phyloP scores from a whole-genome alignment of 2,113 vertebrate species.

The Ariopsis seemanni region DNA sequence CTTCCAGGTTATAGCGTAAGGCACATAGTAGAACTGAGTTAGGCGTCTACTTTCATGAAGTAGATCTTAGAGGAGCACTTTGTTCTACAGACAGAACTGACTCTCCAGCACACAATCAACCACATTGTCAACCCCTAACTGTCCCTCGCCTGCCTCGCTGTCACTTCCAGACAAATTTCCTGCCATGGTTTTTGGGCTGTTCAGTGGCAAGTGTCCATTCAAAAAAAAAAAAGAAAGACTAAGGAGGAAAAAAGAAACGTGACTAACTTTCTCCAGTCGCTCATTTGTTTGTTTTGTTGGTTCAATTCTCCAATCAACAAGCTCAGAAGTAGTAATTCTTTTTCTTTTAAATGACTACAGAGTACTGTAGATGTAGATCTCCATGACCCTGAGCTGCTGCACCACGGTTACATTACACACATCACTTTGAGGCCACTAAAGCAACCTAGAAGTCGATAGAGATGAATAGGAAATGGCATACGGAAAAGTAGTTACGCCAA shows the following conservation, averaged over 20 bases:
- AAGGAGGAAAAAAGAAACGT: constrained; percentile 30
- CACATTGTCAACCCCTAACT: constrained; percentile 41
- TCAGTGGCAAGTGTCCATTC: constrained; percentile 92
- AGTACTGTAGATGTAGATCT: no score
- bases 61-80: constrained; percentile 94
- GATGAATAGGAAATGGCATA: constrained; percentile 55
- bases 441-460: constrained; percentile 72
- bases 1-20: constrained; percentile 98
- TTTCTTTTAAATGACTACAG: constrained; percentile 38
- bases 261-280: constrained; percentile 51
- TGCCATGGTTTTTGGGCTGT: constrained; percentile 86
- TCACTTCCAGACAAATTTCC: constrained; percentile 87
- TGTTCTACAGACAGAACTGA: constrained; percentile 95
- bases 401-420: constrained; percentile 85
- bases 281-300: not conserved
- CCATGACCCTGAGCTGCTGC: constrained; percentile 86
- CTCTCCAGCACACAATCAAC: constrained; percentile 84
- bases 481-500: constrained; percentile 44
- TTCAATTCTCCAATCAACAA: not conserved
- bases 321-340: not conserved
- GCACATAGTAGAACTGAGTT: constrained; percentile 99
- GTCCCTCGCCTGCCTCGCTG: constrained; percentile 79
- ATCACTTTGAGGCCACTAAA: constrained; percentile 71
- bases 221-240: constrained; percentile 82
- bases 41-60: constrained; percentile 91